Base-by-base conservation (phyloP, 2,113 vertebrate genomes). In the Seriola rivoliana region DNA sequence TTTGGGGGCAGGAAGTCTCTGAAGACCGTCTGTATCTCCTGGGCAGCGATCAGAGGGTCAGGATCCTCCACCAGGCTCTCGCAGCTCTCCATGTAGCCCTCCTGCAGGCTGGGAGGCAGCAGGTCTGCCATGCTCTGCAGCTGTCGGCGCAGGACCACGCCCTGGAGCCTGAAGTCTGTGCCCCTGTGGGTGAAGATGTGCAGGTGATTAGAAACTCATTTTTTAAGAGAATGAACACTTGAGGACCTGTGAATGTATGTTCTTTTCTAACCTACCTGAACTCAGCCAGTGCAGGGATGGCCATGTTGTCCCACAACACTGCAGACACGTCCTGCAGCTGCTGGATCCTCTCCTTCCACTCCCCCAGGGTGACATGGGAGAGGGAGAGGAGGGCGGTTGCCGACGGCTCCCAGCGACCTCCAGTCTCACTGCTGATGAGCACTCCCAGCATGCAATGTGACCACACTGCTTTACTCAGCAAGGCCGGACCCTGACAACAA, bases 391-490 rank as follows among this genome's bases (percentile, higher is more conserved):
- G 91, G n/a, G 94, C 91, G 21, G 93, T 88, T 8, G 93, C 97
- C 0, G 88, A 95, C 1, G 96, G 94, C 46, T 98, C 96, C 97
- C 96, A 97, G 0, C 78, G 85, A 34, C 67, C 88, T 52, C 88
- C 88, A 57, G 82, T 91, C 83, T 88, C 95, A 83, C 94, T 95
- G 89, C 89, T 96, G 88, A 95, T 96, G 58, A 99, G 93, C 82
- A 99, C 93, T 90, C 96, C 97, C 93, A 97, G 96, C 91, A 97
- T 95, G 91, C 97, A 99, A 78, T 95, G 96, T 2, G 98, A 97
- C 94, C 98, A 96, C 85, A 98, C 91, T 0, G 97, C 97, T 95
- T 95, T 96, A 71, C 90, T 96, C 87, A 99, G 91, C 94, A 97
- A 87, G 62, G 95, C 95, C 8, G 98, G 97, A 55, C 98, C 98